Conservation (phyloP, 2,113 vertebrate genomes). For the Psittacara wagleri region DNA sequence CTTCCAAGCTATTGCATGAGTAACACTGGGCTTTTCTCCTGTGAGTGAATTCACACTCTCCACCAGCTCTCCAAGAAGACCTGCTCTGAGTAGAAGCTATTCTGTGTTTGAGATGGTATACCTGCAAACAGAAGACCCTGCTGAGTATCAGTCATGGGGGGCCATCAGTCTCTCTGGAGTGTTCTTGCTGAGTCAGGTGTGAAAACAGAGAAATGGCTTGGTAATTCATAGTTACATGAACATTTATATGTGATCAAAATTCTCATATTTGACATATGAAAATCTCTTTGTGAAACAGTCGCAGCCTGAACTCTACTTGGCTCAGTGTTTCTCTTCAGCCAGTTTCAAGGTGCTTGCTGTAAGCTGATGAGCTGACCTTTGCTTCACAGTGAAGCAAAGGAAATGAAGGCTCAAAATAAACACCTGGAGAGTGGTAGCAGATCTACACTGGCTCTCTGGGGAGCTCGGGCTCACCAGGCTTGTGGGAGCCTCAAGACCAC, state of each 20-base stretch:
- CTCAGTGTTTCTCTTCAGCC: neutral
- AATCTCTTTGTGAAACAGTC: neutral
- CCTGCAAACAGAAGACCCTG: neutral
- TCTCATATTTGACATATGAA: fast-evolving
- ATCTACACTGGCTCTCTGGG: neutral
- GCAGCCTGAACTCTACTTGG: neutral
- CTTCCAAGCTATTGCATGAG: neutral
- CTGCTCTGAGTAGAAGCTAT: neutral
- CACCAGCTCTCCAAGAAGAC: neutral
- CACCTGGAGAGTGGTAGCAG: neutral
- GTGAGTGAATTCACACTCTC: neutral
- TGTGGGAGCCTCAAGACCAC: neutral
- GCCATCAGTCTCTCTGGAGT: neutral
- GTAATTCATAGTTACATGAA: neutral
- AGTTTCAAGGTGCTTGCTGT: neutral
- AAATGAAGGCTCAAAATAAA: neutral
- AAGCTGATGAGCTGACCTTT: neutral
- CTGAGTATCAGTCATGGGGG: neutral
- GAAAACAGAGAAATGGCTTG: neutral
- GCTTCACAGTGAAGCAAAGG: neutral
- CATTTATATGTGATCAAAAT: neutral
- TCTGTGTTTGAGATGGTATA: neutral
- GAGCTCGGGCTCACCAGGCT: neutral
- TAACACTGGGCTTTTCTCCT: neutral
- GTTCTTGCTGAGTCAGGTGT: neutral